Percentiles rank a stretch among this genome's conserved stretches.
Conservation (phyloP, 2,888 invertebrate species). For the Camptogramma bilineatum region DNA sequence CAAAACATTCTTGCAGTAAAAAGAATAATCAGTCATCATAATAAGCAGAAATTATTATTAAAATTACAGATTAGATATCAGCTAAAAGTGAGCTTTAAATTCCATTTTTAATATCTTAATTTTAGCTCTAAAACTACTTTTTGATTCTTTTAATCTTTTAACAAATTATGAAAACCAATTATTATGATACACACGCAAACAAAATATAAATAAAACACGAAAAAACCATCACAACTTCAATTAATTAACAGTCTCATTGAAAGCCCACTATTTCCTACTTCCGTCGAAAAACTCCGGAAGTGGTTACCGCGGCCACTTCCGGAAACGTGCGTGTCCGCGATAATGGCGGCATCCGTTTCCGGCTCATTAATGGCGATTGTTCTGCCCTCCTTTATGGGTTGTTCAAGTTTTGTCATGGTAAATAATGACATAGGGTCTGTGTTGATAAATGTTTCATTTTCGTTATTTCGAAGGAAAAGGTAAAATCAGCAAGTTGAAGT, state of each 20-base stretch:
- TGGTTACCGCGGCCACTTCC: constrained; percentile 71
- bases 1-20: no score
- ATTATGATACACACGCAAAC: no score
- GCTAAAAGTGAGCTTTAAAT: no score
- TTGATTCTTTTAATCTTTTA: no score
- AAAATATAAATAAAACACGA: background rate
- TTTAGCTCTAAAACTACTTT: no score
- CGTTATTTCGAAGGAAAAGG: background rate
- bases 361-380: constrained; percentile 37
- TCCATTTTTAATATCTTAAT: no score
- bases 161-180: no score
- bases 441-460: background rate
- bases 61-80: no score
- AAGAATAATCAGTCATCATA: no score
- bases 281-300: constrained; percentile 76
- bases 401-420: constrained; percentile 19
- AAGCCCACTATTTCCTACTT: constrained; percentile 57
- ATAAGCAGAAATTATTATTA: no score
- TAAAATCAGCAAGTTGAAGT: background rate
- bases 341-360: constrained; percentile 38
- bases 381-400: constrained; percentile 29
- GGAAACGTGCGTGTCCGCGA: constrained; percentile 57
- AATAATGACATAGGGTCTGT: constrained; percentile 6
- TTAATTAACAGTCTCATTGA: constrained; percentile 25
- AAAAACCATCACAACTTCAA: background rate